Percentiles rank a stretch among this genome's conserved stretches.
Conservation (phyloP, 1,140 invertebrate species). For the Papilio xuthus region DNA sequence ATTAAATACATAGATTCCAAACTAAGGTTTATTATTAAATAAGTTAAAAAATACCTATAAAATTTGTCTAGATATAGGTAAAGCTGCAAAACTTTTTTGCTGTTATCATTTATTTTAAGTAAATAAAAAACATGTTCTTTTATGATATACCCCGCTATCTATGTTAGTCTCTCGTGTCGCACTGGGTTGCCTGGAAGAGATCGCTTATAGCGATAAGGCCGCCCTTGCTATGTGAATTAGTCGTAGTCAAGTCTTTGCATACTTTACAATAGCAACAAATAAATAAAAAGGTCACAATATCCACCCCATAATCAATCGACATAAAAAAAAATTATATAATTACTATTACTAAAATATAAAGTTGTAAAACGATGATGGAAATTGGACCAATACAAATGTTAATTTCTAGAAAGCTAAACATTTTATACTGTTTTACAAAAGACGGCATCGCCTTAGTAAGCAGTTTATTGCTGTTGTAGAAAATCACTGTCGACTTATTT, state of each 20-base stretch:
- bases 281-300: no score
- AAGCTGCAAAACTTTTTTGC: background rate
- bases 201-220: no score
- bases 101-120: no score
- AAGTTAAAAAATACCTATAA: background rate
- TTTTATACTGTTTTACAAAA: constrained; percentile 15
- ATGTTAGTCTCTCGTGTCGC: no score
- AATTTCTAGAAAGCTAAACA: constrained; percentile 3
- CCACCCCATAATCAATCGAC: no score
- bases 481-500: constrained; percentile 35
- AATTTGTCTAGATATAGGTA: background rate
- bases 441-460: constrained; percentile 7
- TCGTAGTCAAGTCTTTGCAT: no score
- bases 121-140: no score
- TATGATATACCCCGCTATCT: no score
- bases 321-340: no score
- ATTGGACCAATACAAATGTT: background rate
- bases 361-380: background rate
- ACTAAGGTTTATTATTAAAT: background rate
- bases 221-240: no score
- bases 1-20: background rate
- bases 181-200: no score
- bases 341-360: background rate
- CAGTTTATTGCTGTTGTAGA: constrained; percentile 32
- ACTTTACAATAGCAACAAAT: no score